Base-by-base conservation (phyloP, 2,888 invertebrate species). In the Sinotaia quadrata region DNA sequence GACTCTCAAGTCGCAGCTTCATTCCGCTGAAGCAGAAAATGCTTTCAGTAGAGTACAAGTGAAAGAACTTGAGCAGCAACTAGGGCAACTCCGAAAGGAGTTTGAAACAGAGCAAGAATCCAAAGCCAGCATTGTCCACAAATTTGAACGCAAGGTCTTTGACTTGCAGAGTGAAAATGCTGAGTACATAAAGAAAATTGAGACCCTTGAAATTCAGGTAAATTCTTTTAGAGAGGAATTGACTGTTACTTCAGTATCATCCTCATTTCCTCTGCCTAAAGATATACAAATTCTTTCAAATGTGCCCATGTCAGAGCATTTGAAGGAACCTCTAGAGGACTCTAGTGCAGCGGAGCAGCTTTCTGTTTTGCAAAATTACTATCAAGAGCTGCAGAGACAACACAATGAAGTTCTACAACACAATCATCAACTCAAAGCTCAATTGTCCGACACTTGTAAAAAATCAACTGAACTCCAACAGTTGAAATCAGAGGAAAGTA, bases 171-270 rank as follows among this genome's bases (percentile, higher is more conserved):
- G 60, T 51, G 74, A 73, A 37, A 69, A 71, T 49, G 18, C 15
- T 1, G 44, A 59, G 54, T 68, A 61, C 24, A 65, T 71, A 49
- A 44, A 57, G 44, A 69, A 73, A 44, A 34, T 70, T 21, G 54
- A 37, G 29, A 36, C 15, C 18, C 21, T 75, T n/a, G 68, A 75
- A 62, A 18, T 71, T n/a, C 71, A 75, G 63, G n/a, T 74, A 8
- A 27, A 63, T 34, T 63, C 54, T 51, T 70, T 73, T 31, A 70
- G 65, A 57, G 68, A 77, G 34, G 63, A 74, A 54, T 34, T 56
- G 18, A 15, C 56, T 56, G 15, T 18, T 34, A 33, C 15, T 34
- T n/a, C 12, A 12, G 33, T 18, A 8, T 8, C 18, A 7, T n/a
- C 18, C 7, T 7, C n/a, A 18, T 8, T 8, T 1, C n/a, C 47